These are phyloP conservation scores for Hemaris fuciformis DNA, from an alignment of 2,888 invertebrate genomes.

Conservation along the genomic window DNA sequence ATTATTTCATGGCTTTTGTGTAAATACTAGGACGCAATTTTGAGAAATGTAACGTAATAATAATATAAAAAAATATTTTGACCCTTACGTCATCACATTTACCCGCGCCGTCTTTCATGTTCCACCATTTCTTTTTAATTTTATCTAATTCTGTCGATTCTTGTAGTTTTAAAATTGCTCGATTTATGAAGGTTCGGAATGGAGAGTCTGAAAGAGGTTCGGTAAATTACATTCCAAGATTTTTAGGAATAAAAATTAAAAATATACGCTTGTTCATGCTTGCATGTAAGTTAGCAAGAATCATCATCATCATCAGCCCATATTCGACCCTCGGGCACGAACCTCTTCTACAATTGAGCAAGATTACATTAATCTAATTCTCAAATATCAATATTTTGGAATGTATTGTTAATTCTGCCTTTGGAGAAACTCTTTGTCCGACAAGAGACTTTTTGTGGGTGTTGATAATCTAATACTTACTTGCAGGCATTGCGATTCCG, in stretches of 20 bases:
- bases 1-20: no score
- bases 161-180: slow-evolving; percentile 92
- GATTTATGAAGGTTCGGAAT: slow-evolving; percentile 88
- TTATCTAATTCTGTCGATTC: slow-evolving; percentile 89
- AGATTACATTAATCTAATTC: neutral
- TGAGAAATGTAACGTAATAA: no score
- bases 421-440: no score
- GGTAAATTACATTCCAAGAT: no score
- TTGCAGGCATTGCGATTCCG: slow-evolving; percentile 91
- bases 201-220: slow-evolving; percentile 61
- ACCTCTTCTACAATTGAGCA: no score
- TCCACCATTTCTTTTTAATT: slow-evolving; percentile 96
- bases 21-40: no score
- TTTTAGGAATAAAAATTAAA: no score
- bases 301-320: no score
- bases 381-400: no score
- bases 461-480: slow-evolving; percentile 83
- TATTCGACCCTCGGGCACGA: no score
- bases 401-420: no score
- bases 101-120: slow-evolving; percentile 83
- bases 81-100: slow-evolving; percentile 72
- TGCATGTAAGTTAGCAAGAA: neutral
- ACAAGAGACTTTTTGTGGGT: no score
- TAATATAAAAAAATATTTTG: neutral
- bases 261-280: neutral